A percentile compares a stretch with the other conserved stretches of the same genome.
Evolutionary conservation across 2,113 vertebrate genomes (phyloP).

Genomic region (Pithys albifrons): DNA sequence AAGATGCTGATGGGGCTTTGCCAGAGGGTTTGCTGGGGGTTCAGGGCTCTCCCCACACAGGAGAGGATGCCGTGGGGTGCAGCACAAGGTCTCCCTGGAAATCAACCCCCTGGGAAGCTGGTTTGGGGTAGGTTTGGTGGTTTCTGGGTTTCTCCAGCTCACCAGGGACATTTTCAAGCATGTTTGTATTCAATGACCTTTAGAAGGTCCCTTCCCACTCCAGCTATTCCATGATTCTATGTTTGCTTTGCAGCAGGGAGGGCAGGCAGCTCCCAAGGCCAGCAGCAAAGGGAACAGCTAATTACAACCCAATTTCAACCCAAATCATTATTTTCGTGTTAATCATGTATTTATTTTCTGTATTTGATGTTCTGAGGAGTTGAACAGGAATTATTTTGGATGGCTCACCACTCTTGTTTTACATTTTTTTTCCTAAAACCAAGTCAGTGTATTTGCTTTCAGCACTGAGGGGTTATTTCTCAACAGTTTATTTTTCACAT

Average conservation of each 20-base stretch:
- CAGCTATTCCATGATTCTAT: background rate
- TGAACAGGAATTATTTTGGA: background rate
- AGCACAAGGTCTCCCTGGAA: rapidly evolving
- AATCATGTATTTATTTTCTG: background rate
- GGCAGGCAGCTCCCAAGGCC: background rate
- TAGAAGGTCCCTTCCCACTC: background rate
- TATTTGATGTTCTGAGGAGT: background rate
- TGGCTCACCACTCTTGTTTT: background rate
- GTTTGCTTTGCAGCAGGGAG: background rate
- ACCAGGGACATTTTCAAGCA: rapidly evolving
- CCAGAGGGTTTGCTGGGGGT: background rate
- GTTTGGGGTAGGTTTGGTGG: background rate
- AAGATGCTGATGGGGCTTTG: background rate
- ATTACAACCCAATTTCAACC: background rate
- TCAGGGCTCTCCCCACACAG: rapidly evolving
- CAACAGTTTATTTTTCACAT: slow-evolving; percentile 25
- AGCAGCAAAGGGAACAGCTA: background rate
- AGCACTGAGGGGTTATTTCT: background rate
- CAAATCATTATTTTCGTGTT: background rate
- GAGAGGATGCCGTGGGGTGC: no score
- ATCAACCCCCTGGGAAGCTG: background rate
- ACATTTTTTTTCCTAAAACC: background rate
- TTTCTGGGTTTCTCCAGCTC: background rate
- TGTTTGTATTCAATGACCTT: background rate
- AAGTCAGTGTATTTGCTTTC: background rate